Evolutionary conservation across 2,113 vertebrate genomes (phyloP).

Genomic region (Fulmarus glacialis): DNA sequence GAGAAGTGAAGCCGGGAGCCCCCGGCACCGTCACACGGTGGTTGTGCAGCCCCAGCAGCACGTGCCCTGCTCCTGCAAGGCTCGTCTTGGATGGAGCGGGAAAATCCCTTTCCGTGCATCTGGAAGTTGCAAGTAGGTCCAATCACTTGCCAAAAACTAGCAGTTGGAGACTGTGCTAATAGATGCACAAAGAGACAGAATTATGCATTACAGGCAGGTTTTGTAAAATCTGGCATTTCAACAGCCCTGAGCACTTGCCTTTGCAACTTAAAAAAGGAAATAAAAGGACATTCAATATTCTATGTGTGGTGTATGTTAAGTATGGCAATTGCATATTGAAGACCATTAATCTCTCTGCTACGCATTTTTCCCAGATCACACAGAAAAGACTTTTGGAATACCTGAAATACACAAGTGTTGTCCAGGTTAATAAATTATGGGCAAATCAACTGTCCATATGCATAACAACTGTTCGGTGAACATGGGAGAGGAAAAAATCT

Average conservation of each 20-base stretch:
- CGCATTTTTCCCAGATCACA: not conserved
- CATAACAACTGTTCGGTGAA: not conserved
- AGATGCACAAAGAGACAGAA: not conserved
- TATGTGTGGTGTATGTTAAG: not conserved
- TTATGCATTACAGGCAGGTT: not conserved
- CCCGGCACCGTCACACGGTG: fast-evolving
- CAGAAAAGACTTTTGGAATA: not conserved
- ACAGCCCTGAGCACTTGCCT: not conserved
- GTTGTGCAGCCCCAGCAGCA: not conserved
- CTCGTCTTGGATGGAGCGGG: not conserved
- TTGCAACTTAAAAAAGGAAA: not conserved
- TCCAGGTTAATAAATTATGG: not conserved
- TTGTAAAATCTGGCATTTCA: not conserved
- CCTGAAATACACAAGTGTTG: not conserved
- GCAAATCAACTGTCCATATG: not conserved
- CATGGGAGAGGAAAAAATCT: not conserved
- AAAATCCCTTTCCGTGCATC: not conserved
- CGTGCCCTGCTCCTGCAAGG: not conserved
- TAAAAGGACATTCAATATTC: not conserved
- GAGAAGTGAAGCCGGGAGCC: fast-evolving
- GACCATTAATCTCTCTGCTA: not conserved
- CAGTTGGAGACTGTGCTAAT: not conserved
- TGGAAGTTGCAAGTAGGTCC: not conserved
- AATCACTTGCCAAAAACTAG: not conserved
- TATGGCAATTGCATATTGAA: not conserved